Evolutionary conservation across 2,888 invertebrate species (phyloP).

Genomic region (Tipula confusa): DNA sequence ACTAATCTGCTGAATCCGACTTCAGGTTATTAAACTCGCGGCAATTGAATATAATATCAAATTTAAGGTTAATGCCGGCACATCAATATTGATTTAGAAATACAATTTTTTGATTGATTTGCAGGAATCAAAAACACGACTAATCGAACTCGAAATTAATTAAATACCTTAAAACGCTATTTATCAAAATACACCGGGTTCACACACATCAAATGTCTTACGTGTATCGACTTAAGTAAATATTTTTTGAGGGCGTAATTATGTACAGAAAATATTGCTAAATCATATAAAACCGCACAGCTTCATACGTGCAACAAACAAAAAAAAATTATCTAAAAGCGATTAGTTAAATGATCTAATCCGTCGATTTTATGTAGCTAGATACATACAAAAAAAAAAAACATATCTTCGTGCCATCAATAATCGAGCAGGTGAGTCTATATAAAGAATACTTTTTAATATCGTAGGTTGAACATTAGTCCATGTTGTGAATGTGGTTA

Average conservation of each 20-base stretch:
- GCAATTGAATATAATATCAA: too few species aligned
- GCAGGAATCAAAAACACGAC: not conserved
- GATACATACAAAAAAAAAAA: not conserved
- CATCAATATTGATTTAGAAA: not conserved
- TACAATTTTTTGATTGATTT: not conserved
- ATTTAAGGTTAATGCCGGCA: not conserved
- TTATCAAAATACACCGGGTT: not conserved
- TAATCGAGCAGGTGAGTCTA: not conserved
- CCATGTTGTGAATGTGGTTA: not conserved
- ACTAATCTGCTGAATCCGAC: too few species aligned
- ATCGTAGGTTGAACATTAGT: not conserved
- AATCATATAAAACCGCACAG: not conserved
- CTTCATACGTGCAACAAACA: not conserved
- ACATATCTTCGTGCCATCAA: not conserved
- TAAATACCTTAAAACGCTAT: not conserved
- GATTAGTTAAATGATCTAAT: slow-evolving; percentile 12
- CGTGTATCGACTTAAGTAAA: not conserved
- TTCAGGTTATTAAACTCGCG: too few species aligned
- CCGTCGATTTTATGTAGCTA: not conserved
- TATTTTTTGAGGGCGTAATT: not conserved
- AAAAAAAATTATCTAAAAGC: not conserved
- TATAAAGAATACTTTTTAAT: not conserved
- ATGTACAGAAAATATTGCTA: not conserved
- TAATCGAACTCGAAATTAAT: not conserved
- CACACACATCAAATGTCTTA: not conserved